Conservation (phyloP, 2,888 invertebrate species). For the Dasypolia templi region DNA sequence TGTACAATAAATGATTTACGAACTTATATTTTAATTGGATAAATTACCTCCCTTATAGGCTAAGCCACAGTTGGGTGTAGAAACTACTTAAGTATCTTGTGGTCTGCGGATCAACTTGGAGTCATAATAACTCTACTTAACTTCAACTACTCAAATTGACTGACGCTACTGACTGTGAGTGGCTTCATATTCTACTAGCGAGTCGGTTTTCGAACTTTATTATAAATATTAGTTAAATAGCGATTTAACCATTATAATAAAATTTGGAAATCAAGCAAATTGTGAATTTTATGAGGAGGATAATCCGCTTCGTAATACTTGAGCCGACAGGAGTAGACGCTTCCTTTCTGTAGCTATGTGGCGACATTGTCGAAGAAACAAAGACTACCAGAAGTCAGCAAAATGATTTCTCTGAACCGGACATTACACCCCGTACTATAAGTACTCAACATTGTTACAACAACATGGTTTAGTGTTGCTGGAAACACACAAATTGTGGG, state of each 20-base stretch:
- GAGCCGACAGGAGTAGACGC: neutral
- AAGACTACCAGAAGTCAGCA: neutral
- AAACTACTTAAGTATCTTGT: neutral
- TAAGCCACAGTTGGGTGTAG: neutral
- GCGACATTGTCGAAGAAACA: neutral
- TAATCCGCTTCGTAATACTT: neutral
- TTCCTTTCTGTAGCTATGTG: neutral
- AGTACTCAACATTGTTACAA: neutral
- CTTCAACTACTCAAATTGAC: constrained; percentile 1
- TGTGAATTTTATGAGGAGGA: neutral
- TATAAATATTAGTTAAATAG: too few relatives aligned
- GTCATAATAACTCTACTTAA: neutral
- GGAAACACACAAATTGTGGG: neutral
- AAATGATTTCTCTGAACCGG: neutral
- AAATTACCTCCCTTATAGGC: too few relatives aligned
- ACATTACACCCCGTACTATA: neutral
- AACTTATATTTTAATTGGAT: neutral
- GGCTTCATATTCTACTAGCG: neutral
- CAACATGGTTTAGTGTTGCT: neutral
- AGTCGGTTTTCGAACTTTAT: too few relatives aligned
- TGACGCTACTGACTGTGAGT: too few relatives aligned
- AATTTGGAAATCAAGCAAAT: neutral
- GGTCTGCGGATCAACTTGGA: neutral
- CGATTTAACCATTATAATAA: neutral
- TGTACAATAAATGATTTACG: neutral